Evolutionary conservation across 2,797 vertebrate genomes (phyloP).

Genomic region (Lycodopsis pacificus): DNA sequence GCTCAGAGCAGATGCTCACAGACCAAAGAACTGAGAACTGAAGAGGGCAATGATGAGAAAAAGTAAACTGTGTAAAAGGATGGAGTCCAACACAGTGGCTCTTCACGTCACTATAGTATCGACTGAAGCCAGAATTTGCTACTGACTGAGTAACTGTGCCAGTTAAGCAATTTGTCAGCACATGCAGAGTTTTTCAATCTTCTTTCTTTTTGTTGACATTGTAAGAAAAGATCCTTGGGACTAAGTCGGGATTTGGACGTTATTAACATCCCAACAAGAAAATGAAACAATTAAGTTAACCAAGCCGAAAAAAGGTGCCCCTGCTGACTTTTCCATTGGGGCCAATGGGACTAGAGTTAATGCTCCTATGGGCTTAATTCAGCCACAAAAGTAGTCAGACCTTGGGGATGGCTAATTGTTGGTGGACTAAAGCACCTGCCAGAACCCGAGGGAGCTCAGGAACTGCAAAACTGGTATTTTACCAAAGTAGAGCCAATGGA

Average conservation of each 20-base stretch:
- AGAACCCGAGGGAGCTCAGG: slow-evolving; percentile 76
- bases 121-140: slow-evolving; percentile 17
- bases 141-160: slow-evolving; percentile 24
- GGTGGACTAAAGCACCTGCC: slow-evolving; percentile 82
- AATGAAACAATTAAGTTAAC: slow-evolving; percentile 85
- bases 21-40: slow-evolving; percentile 60
- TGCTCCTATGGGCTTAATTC: slow-evolving; percentile 82
- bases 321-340: slow-evolving; percentile 86
- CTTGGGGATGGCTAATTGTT: slow-evolving; percentile 78
- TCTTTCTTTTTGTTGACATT: slow-evolving; percentile 75
- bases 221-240: slow-evolving; percentile 73
- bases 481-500: slow-evolving; percentile 65
- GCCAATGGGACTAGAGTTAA: slow-evolving; percentile 83
- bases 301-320: slow-evolving; percentile 82
- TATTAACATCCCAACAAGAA: slow-evolving; percentile 77
- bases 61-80: slow-evolving; percentile 44
- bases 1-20: slow-evolving; percentile 75
- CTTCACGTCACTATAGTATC: slow-evolving; percentile 28
- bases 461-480: slow-evolving; percentile 70
- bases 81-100: slow-evolving; percentile 47
- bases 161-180: slow-evolving; percentile 61
- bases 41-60: slow-evolving; percentile 60
- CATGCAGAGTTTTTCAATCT: slow-evolving; percentile 72
- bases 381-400: slow-evolving; percentile 84
- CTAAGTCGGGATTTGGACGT: slow-evolving; percentile 80